A percentile compares a stretch with the other conserved stretches of the same genome.
These are phyloP conservation scores for Halcyon smyrnensis DNA, from an alignment of 2,797 vertebrate species.

Conservation along the genomic window DNA sequence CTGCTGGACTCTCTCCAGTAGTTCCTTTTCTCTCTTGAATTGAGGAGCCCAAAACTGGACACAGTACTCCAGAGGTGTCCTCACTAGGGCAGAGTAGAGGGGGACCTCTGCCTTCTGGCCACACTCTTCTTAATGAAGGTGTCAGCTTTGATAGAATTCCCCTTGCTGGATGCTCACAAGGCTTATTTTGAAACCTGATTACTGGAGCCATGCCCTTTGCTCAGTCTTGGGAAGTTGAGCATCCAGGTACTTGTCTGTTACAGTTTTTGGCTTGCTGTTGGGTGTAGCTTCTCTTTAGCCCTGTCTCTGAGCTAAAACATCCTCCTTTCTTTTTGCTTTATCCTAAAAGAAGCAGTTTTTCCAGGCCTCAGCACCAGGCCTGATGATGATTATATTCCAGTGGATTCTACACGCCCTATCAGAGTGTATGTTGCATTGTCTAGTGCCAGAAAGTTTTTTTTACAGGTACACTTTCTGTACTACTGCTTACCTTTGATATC, in stretches of 20 bases:
- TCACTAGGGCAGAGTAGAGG: neutral
- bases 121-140: neutral
- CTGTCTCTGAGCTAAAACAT: neutral
- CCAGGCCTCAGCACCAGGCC: neutral
- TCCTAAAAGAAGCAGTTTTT: neutral
- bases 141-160: neutral
- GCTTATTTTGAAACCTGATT: neutral
- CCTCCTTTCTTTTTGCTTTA: neutral
- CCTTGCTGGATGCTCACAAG: neutral
- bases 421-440: neutral
- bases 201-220: neutral
- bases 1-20: neutral
- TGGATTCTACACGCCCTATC: neutral
- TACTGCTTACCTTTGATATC: neutral
- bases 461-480: rapidly evolving
- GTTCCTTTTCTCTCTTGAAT: neutral
- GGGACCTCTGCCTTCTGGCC: neutral
- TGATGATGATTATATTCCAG: neutral
- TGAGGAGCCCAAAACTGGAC: neutral
- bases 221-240: neutral
- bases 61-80: neutral
- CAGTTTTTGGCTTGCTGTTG: neutral
- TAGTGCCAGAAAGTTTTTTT: neutral
- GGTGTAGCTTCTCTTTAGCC: neutral
- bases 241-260: neutral